Evolutionary conservation across 2,888 invertebrate genomes (phyloP).

Genomic region (Drosophila colorata): DNA sequence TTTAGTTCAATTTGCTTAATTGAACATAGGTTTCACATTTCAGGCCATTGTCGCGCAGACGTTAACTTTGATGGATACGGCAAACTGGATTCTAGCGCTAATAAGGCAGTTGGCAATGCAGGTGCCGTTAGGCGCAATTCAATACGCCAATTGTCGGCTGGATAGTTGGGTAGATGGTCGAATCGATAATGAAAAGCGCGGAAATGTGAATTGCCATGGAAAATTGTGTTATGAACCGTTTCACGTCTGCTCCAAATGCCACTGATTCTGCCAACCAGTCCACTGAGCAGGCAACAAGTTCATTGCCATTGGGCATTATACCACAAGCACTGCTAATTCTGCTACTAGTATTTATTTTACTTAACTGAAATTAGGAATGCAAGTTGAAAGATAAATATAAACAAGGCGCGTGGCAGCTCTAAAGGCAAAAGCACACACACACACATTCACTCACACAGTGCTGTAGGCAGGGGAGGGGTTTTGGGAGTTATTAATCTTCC

Average conservation of each 20-base stretch:
- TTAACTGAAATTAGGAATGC: constrained; percentile 11
- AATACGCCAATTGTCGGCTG: constrained; percentile 34
- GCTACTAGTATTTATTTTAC: constrained; percentile 11
- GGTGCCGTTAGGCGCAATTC: constrained; percentile 63
- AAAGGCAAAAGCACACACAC: constrained; percentile 20
- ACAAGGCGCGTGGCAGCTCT: constrained; percentile 40
- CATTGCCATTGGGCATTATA: constrained; percentile 60
- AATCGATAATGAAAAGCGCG: constrained; percentile 57
- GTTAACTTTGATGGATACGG: constrained; percentile 19
- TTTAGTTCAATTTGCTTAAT: constrained; percentile 6
- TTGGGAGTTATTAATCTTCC: too few relatives aligned
- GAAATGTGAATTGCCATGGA: constrained; percentile 69
- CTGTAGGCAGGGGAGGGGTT: too few relatives aligned
- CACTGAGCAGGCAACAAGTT: constrained; percentile 53
- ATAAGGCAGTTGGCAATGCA: constrained; percentile 60
- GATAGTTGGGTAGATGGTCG: constrained; percentile 7
- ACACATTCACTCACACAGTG: constrained; percentile 26
- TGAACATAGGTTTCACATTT: not conserved
- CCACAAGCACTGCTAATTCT: constrained; percentile 17
- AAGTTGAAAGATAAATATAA: constrained; percentile 45
- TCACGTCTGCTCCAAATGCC: constrained; percentile 66
- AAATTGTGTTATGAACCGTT: constrained; percentile 76
- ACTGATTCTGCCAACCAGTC: constrained; percentile 54
- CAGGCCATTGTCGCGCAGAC: constrained; percentile 15
- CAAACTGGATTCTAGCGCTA: constrained; percentile 35